Evolutionary conservation across 2,797 vertebrate genomes (phyloP).

Genomic region (Setipinna tenuifilis): DNA sequence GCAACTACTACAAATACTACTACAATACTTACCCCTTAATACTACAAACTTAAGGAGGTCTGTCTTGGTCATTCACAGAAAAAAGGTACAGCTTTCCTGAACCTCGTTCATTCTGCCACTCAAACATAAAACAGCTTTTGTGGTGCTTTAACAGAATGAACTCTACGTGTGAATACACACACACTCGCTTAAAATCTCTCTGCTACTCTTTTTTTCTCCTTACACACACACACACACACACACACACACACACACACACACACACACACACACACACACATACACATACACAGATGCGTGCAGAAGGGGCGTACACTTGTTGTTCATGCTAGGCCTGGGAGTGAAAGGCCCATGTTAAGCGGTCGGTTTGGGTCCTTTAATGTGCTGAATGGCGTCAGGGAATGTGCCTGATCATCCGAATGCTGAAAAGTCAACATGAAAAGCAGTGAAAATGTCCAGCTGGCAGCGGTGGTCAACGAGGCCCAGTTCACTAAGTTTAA

Average conservation of each 20-base stretch:
- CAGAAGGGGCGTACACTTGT: slow-evolving; percentile 40
- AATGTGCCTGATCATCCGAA: slow-evolving; percentile 78
- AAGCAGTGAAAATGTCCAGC: slow-evolving; percentile 51
- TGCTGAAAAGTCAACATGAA: slow-evolving; percentile 51
- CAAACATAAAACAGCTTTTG: background rate
- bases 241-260: background rate
- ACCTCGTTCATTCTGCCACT: background rate
- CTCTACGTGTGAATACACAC: background rate
- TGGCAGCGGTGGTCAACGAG: slow-evolving; percentile 22
- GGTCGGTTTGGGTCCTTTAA: slow-evolving; percentile 61
- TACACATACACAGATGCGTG: background rate
- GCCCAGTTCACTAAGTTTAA: slow-evolving; percentile 71
- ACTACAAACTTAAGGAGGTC: background rate
- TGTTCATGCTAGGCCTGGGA: slow-evolving; percentile 53
- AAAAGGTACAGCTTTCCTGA: background rate
- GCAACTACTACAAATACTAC: too few relatives aligned
- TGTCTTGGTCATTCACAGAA: background rate
- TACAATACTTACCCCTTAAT: too few relatives aligned
- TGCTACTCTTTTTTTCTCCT: too few relatives aligned
- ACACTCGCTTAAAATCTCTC: background rate
- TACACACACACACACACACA: background rate
- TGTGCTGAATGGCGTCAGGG: slow-evolving; percentile 56
- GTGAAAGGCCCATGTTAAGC: slow-evolving; percentile 45
- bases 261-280: background rate
- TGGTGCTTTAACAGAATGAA: background rate